A percentile compares a stretch with the other conserved stretches of the same genome.
These are phyloP conservation scores for Euwallacea fornicatus DNA, from an alignment of 1,140 invertebrate species.

Conservation along the genomic window DNA sequence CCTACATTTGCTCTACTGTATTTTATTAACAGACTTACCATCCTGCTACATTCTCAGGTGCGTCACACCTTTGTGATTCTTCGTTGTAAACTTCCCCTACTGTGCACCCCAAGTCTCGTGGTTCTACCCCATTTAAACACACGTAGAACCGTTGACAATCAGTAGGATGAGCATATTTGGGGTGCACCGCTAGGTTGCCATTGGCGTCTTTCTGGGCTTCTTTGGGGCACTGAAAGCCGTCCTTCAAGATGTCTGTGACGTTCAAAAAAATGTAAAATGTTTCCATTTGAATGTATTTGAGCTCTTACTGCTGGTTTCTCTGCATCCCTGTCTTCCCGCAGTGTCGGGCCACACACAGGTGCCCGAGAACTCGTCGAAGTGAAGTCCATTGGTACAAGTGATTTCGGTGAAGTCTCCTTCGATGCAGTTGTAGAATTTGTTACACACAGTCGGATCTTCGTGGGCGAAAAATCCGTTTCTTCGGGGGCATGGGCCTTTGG, in stretches of 20 bases:
- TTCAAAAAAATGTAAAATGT: conserved; percentile 7
- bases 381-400: conserved; percentile 80
- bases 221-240: conserved; percentile 82
- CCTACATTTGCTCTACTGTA: background rate
- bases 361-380: conserved; percentile 84
- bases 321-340: conserved; percentile 74
- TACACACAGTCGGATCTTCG: conserved; percentile 76
- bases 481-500: conserved; percentile 73
- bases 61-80: conserved; percentile 76
- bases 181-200: conserved; percentile 77
- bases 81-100: conserved; percentile 87
- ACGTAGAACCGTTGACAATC: conserved; percentile 90
- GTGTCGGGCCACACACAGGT: conserved; percentile 87
- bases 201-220: conserved; percentile 65
- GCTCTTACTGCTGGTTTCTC: conserved; percentile 50
- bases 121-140: conserved; percentile 82
- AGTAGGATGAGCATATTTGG: conserved; percentile 82
- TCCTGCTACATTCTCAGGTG: conserved; percentile 83
- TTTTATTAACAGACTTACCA: conserved; percentile 62
- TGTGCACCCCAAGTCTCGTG: conserved; percentile 81
- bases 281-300: background rate
- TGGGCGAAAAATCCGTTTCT: conserved; percentile 88
- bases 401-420: conserved; percentile 79
- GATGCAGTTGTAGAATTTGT: conserved; percentile 87
- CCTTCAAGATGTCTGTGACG: conserved; percentile 65